A percentile compares a stretch with the other conserved stretches of the same genome.
These are phyloP conservation scores for Tylochromis polylepis DNA, from an alignment of 2,113 vertebrate genomes.

Conservation along the genomic window DNA sequence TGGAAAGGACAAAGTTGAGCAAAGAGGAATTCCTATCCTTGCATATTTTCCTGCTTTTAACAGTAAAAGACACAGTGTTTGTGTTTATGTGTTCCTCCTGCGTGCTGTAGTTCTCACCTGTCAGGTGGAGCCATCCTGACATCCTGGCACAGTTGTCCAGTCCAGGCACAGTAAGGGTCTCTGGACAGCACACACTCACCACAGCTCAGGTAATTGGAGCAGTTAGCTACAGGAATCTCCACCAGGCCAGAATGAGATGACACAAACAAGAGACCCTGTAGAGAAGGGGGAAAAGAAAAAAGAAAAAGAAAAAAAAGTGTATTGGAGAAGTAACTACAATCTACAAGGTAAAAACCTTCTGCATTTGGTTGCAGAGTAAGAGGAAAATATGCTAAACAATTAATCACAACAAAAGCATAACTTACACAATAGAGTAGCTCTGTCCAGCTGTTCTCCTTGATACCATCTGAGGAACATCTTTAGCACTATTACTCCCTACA, in stretches of 20 bases:
- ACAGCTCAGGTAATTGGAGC: constrained; percentile 85
- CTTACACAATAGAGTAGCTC: constrained; percentile 10
- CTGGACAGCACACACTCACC: constrained; percentile 88
- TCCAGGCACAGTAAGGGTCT: constrained; percentile 93
- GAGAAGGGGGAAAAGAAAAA: not conserved
- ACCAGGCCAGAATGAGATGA: constrained; percentile 78
- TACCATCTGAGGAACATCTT: not conserved
- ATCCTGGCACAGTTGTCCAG: constrained; percentile 69
- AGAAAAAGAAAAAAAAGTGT: not conserved
- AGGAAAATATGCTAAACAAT: constrained; percentile 6
- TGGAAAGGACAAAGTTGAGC: not conserved
- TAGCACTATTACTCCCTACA: not conserved
- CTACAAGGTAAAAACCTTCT: not conserved
- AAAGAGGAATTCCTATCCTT: not conserved
- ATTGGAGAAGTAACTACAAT: not conserved
- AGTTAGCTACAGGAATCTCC: constrained; percentile 87
- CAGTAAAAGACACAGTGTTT: not conserved
- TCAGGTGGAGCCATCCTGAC: constrained; percentile 66
- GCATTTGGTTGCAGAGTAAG: not conserved
- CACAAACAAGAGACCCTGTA: constrained; percentile 82
- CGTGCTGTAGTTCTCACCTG: constrained; percentile 48
- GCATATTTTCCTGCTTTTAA: not conserved
- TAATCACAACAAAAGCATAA: constrained; percentile 6
- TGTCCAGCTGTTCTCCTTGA: constrained; percentile 23
- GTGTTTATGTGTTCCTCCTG: not conserved